Evolutionary conservation across 35 echinoderm and acorn worm species (phyloP), one percentile per base, ranked within the genome.

Genomic region (Apostichopus californicus): DNA sequence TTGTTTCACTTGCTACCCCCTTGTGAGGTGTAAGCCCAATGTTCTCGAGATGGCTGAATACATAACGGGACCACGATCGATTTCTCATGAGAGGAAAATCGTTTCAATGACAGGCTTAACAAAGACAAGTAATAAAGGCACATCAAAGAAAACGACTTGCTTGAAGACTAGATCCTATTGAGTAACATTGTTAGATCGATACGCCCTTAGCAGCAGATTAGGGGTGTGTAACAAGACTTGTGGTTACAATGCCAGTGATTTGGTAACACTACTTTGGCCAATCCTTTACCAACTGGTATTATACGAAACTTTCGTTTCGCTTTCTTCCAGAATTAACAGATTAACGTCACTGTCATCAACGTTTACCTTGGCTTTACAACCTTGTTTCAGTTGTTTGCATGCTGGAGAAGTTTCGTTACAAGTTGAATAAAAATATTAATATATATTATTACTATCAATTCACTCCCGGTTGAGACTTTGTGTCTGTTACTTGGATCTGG

Each of bases 201-300:
- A 83, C 80, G 80, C 80, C 80, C 80, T 83, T 83, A 83, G 80
- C 80, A 83, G 80, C 80, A 17, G n/a, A n/a, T n/a, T n/a, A 14
- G 55, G 14, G 52, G 64, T 68, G 64, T 68, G 64, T 18, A 68
- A 11, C 18, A 68, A 12, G 64, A 18, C 13, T 68, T 12, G 13
- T 68, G 64, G 64, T 68, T 68, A 68, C 64, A 14, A 18, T 13
- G 17, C 11, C 64, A 68, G 11, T 46, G 34, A 46, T 46, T 46
- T 46, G 34, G 34, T 46, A 46, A 46, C 34, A 46, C 34, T 46
- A 46, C 34, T 46, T 46, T 46, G 34, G 34, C 34, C 34, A 46
- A 46, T 46, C 34, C 34, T 46, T 46, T 46, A 46, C 34, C 34
- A 46, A 46, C 34, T 46, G 34, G 34, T 46, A 46, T 46, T 46